Conservation (phyloP, 2,113 vertebrate species). For the Indri indri region DNA sequence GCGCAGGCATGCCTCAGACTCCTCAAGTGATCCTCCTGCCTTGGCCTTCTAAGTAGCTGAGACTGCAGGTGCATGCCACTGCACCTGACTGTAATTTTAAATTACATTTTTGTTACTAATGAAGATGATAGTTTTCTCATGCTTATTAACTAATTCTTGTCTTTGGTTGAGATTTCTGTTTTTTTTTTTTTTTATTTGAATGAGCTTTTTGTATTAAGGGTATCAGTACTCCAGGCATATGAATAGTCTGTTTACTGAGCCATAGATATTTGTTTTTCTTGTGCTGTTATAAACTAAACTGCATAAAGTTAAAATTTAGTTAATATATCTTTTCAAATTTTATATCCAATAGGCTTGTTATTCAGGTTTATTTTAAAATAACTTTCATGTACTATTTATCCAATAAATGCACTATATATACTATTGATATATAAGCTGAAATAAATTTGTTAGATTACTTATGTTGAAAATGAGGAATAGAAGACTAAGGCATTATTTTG, state of each 20-base stretch:
- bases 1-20: no score
- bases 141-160: slow-evolving; percentile 1
- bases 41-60: no score
- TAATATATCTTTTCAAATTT: neutral
- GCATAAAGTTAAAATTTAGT: slow-evolving; percentile 17
- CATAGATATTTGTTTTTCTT: neutral
- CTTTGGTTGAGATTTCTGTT: neutral
- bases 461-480: slow-evolving; percentile 42
- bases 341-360: neutral
- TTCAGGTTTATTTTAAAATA: slow-evolving; percentile 46
- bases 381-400: neutral
- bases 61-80: no score
- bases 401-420: neutral
- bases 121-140: slow-evolving; percentile 14
- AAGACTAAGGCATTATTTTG: slow-evolving; percentile 27
- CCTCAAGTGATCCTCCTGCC: no score
- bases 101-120: neutral
- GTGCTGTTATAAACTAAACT: neutral
- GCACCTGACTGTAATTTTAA: neutral
- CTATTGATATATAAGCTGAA: neutral
- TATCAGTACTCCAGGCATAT: neutral
- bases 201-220: neutral
- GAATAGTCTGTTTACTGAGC: neutral
- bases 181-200: slow-evolving; percentile 1
- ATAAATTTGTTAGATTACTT: slow-evolving; percentile 27